phyloP scores from a whole-genome alignment of 2,113 vertebrate species.

The Cyrtonyx montezumae region DNA sequence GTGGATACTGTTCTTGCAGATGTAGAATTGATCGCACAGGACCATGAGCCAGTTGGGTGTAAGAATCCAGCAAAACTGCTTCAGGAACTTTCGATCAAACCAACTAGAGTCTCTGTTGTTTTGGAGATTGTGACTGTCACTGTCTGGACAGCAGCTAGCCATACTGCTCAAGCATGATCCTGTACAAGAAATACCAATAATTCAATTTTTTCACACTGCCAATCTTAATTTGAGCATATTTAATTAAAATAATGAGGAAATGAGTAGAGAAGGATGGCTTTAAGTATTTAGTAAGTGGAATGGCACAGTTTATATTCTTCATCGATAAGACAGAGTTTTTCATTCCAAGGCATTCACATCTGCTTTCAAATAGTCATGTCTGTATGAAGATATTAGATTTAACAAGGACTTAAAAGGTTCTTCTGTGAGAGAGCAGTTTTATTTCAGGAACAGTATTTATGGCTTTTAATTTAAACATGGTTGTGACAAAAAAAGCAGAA shows the following conservation, averaged over 20 bases:
- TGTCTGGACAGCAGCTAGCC: neutral
- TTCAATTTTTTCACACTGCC: neutral
- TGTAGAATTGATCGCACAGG: neutral
- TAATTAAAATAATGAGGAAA: constrained; percentile 10
- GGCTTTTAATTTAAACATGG: constrained; percentile 41
- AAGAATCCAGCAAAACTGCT: neutral
- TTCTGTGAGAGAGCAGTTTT: constrained; percentile 18
- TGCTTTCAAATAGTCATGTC: constrained; percentile 32
- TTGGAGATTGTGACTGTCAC: neutral
- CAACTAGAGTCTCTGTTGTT: neutral
- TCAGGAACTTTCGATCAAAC: neutral
- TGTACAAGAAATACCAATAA: neutral
- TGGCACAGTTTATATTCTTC: constrained; percentile 25
- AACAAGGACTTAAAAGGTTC: constrained; percentile 7
- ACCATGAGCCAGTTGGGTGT: neutral
- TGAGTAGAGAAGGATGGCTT: neutral
- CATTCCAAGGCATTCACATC: constrained; percentile 13
- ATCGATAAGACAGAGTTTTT: constrained; percentile 1
- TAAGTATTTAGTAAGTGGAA: constrained; percentile 7
- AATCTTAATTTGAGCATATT: neutral
- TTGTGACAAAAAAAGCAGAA: constrained; percentile 40
- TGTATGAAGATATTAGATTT: constrained; percentile 12
- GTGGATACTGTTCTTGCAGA: neutral
- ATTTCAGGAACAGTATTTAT: constrained; percentile 59
- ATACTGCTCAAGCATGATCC: neutral